phyloP scores from a whole-genome alignment of 2,888 invertebrate genomes.

The Aphrophora alni region DNA sequence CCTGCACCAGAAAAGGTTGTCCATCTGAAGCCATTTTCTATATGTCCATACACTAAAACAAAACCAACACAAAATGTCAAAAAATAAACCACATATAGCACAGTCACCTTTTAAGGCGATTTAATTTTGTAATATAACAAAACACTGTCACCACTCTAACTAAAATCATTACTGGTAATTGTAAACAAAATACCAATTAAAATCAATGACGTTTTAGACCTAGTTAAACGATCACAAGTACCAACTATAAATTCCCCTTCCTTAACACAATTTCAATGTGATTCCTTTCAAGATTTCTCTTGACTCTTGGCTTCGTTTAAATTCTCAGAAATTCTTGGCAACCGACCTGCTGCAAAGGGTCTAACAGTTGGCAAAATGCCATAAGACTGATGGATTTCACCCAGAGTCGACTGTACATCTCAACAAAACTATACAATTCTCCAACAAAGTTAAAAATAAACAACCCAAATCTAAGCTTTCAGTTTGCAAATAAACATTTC shows the following conservation, averaged over 20 bases:
- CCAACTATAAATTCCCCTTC: background rate
- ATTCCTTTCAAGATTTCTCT: constrained; percentile 2
- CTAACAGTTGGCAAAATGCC: background rate
- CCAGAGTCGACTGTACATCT: constrained; percentile 5
- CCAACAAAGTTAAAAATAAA: constrained; percentile 1
- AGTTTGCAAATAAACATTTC: background rate
- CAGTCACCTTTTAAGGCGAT: background rate
- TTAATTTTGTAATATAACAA: background rate
- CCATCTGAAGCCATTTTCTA: constrained; percentile 1
- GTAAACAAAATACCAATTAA: background rate
- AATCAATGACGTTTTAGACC: background rate
- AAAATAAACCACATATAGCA: background rate
- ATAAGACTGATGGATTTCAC: background rate
- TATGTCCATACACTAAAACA: background rate
- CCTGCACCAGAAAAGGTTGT: constrained; percentile 78
- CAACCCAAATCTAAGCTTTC: background rate
- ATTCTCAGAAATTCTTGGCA: background rate
- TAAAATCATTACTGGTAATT: background rate
- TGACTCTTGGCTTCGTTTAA: constrained; percentile 1
- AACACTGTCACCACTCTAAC: background rate
- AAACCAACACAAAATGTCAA: background rate
- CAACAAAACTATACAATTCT: background rate
- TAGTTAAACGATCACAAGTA: background rate
- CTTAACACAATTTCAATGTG: background rate
- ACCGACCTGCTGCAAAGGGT: background rate